Base-by-base conservation (phyloP, 2,888 invertebrate genomes). In the Brachyptera putata region DNA sequence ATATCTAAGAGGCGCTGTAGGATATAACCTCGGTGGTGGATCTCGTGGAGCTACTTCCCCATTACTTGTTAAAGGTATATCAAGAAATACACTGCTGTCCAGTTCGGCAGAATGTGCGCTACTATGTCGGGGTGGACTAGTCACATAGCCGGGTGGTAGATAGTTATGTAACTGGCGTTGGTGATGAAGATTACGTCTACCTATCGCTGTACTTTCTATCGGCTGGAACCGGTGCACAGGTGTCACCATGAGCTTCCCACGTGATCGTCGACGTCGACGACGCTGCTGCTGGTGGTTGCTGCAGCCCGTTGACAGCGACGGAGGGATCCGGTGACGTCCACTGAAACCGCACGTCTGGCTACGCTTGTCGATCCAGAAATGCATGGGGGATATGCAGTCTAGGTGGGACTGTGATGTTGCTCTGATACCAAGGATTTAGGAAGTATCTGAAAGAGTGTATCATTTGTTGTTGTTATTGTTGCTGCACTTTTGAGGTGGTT, bases 301-400 rank as follows among this genome's bases (percentile, higher is more conserved):
- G 46, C 46, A 46, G n/a, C 46, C 22, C 11, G 22, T 79, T 64
- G 84, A 83, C 67, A 86, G 72, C 39, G 85, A 84, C 60, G 85
- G 82, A 65, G 85, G 85, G 66, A 85, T 82, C 66, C 84, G 81
- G 69, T 84, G 84, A 70, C 87, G 82, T 70, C 87, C 86, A 72
- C 79, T 82, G 75, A 86, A 87, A 69, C 86, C 85, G 77, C 86
- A 87, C 79, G 80, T 78, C 75, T 87, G 86, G 74, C 86, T 85
- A 71, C 87, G 85, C 77, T 89, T 89, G 76, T 89, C 87, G 74
- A 89, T 89, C 89, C 89, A 90, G 81, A 90, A 89, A 87, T 90
- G 89, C 89, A 89, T 90, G 63, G 63, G 49, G 63, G 36, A 18
- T 3, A 16, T 21, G 43, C 18, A 18, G 43, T 43, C 18, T 16